Evolutionary conservation across 2,888 invertebrate genomes (phyloP), one percentile per base, ranked within the genome.

Genomic region (Drosophila anceps): DNA sequence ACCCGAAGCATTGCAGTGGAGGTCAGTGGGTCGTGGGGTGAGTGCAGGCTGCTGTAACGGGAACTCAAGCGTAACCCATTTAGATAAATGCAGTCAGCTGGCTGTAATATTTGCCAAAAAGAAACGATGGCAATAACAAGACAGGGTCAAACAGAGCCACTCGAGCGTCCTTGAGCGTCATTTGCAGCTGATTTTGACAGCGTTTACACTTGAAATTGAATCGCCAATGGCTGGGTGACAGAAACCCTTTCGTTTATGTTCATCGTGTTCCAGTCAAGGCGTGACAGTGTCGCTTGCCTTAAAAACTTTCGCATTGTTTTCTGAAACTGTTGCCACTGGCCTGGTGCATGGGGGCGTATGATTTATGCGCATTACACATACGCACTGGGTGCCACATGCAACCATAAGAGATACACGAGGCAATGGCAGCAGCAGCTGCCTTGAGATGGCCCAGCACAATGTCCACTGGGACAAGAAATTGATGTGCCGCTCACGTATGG

Each of bases 41-140:
- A 24, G 29, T 55, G 54, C 55, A 55, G 33, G 12, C n/a, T n/a
- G 31, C 39, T 8, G 24, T 15, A 27, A 27, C 8, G 48, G 24
- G 41, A 51, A 63, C 37, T 53, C 64, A 50, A 54, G 50, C 62
- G 50, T 63, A 63, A 63, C 27, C 59, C 69, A 76, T 79, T 72
- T 59, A 63, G 81, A 82, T 82, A 70, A 80, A 72, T 80, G 84
- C 77, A 77, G 50, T 57, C 57, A 69, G 69, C 66, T 77, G 61
- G 39, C 57, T 61, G 57, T 50, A 59, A 58, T 43, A 59, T 58
- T 46, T 29, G 41, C 48, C 57, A 57, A 43, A 74, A 54, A 51
- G 37, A 66, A 69, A 66, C 53, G 44, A 61, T 46, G 58, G 41
- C 41, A 58, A 76, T 76, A 68, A 58, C 24, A 24, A 43, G 39